Evolutionary conservation across 1,140 invertebrate genomes (phyloP), one percentile per base, ranked within the genome.

Genomic region (Batillaria attramentaria): DNA sequence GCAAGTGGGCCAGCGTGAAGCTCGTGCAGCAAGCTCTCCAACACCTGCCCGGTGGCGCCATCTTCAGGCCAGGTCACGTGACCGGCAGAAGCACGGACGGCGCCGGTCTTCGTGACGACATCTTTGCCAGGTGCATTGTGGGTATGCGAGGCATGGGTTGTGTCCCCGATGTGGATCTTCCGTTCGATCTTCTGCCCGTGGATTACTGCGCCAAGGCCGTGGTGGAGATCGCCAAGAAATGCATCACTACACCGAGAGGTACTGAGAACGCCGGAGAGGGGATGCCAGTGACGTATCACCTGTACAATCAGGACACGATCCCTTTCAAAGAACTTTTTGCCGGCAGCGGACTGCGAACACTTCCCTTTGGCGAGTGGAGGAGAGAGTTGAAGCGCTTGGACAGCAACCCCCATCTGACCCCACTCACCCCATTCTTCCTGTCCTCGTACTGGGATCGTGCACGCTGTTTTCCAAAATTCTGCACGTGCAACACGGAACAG

Each of bases 1-100:
- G 85, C 43, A 86, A 86, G 80, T 86, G 85, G 85, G 85, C 84
- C 54, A 85, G 83, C 72, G 85, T 85, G 60, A 69, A 78, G 42
- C 79, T 86, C 0, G 76, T 86, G 3, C 43, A 84, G 72, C 84
- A 86, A 79, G 85, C 84, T 16, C 62, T 86, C 8, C 75, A 85
- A 6, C 68, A 76, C 37, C 73, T 86, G 6, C 85, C 85, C 24
- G 85, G 85, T 20, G 85, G 85, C 13, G 85, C 85, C 31, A 82
- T 86, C 62, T 86, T 86, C 54, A 77, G 84, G 72, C 85, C 85
- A 57, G 85, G 84, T 8, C 75, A 84, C 43, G 74, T 86, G 37
- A 83, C 81, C 2, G 85, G 85, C 10, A 54, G 80, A 35, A 75
- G 79, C 4, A 79, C 60, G 13, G 78, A 82, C n/a, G 85, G 85